These are phyloP conservation scores for Neomonachus schauinslandi DNA, from an alignment of 2,113 vertebrate species.

Conservation along the genomic window DNA sequence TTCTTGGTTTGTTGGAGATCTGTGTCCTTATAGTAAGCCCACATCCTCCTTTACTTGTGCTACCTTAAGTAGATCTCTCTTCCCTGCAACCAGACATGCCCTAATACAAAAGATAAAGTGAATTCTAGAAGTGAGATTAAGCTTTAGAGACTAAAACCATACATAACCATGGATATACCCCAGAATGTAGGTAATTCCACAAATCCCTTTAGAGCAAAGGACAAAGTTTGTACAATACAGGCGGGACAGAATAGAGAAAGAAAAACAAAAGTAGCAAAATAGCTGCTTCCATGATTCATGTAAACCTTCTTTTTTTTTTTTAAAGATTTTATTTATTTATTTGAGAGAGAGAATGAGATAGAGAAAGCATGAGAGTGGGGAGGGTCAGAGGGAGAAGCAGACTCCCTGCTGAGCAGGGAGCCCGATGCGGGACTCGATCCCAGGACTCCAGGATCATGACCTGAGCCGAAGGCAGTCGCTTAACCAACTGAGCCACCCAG, in stretches of 20 bases:
- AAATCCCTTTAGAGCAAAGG: background rate
- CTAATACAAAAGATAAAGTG: conserved; percentile 42
- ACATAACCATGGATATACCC: background rate
- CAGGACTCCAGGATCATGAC: no score
- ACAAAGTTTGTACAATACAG: background rate
- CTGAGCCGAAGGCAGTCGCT: no score
- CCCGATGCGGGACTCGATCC: no score
- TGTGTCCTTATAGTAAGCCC: background rate
- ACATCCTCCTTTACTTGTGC: background rate
- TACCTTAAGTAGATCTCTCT: conserved; percentile 15
- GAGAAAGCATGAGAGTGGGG: no score
- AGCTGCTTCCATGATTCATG: conserved; percentile 21
- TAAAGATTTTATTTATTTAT: no score
- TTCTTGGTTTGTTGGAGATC: background rate
- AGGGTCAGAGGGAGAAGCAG: no score
- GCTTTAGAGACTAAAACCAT: conserved; percentile 5
- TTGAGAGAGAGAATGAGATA: no score
- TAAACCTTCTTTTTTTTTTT: conserved; percentile 48
- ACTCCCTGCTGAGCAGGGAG: no score
- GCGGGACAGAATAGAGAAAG: background rate
- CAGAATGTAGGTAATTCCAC: background rate
- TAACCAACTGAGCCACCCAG: no score
- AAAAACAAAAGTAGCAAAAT: conserved; percentile 41
- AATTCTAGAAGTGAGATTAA: conserved; percentile 34
- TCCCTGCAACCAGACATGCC: background rate